phyloP scores from a whole-genome alignment of 2,888 invertebrate genomes.

The Nephrocerus scutellatus region DNA sequence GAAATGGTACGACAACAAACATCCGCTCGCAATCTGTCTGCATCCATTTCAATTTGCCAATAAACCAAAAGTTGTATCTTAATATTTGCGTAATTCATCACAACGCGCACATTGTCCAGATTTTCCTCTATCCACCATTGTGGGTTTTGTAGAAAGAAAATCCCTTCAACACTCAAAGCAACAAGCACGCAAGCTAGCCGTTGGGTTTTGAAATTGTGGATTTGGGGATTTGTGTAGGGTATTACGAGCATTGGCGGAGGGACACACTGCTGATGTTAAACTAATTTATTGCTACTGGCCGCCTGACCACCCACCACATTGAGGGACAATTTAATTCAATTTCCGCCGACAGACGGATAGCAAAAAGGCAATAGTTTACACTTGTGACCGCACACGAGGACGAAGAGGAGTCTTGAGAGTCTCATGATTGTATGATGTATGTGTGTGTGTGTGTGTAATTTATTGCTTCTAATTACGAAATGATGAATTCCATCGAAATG shows the following conservation, averaged over 20 bases:
- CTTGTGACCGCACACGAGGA: slow-evolving; percentile 31
- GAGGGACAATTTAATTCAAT: slow-evolving; percentile 44
- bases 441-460: slow-evolving; percentile 23
- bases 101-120: no score
- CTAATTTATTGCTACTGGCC: slow-evolving; percentile 32
- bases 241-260: no score
- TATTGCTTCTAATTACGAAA: slow-evolving; percentile 36
- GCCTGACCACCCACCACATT: background rate
- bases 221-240: no score
- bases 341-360: slow-evolving; percentile 20
- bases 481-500: slow-evolving; percentile 39
- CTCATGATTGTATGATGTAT: slow-evolving; percentile 9
- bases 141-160: no score
- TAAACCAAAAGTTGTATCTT: background rate
- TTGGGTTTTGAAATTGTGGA: no score
- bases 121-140: no score
- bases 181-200: no score
- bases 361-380: slow-evolving; percentile 32
- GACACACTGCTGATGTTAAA: no score
- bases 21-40: background rate
- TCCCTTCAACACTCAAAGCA: no score
- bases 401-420: slow-evolving; percentile 10
- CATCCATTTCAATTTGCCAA: background rate
- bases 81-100: no score
- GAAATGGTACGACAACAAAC: no score